Evolutionary conservation across 2,113 vertebrate genomes (phyloP).

Genomic region (Toxotes jaculatrix): DNA sequence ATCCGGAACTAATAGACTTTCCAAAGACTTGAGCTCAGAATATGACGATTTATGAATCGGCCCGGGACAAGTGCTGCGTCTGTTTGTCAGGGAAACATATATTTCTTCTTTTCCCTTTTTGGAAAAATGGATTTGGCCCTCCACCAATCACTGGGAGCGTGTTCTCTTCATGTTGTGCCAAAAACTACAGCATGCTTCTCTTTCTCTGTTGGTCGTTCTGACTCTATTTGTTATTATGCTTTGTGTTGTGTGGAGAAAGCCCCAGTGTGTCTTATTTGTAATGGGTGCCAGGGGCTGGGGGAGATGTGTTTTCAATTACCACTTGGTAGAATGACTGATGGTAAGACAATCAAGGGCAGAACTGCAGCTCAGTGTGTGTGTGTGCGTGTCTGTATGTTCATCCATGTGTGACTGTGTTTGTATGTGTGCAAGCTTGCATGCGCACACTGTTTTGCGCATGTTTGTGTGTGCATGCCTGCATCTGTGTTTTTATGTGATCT

Average conservation of each 20-base stretch:
- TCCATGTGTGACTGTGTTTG: constrained; percentile 28
- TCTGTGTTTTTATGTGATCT: constrained; percentile 51
- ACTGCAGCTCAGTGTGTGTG: constrained; percentile 61
- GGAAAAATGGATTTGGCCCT: constrained; percentile 73
- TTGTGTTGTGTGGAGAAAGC: constrained; percentile 72
- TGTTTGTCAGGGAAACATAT: constrained; percentile 77
- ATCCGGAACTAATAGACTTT: constrained; percentile 77
- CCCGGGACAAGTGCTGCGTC: constrained; percentile 68
- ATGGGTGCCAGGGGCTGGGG: constrained; percentile 73
- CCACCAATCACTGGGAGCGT: constrained; percentile 68
- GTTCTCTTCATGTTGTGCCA: constrained; percentile 79
- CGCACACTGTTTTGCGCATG: constrained; percentile 25
- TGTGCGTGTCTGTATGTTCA: constrained; percentile 31
- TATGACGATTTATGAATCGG: constrained; percentile 77
- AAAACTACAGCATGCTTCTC: constrained; percentile 74
- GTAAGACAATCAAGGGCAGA: constrained; percentile 77
- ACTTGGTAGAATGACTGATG: constrained; percentile 79
- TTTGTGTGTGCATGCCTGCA: constrained; percentile 41
- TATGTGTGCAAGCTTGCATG: constrained; percentile 33
- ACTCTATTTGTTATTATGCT: constrained; percentile 78
- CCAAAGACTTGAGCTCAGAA: constrained; percentile 70
- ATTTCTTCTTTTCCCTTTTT: constrained; percentile 71
- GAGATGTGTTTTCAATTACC: constrained; percentile 83
- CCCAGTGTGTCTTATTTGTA: constrained; percentile 74
- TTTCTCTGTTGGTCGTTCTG: constrained; percentile 60